Percentiles rank a stretch among this genome's conserved stretches.
Conservation (phyloP, 1,140 invertebrate genomes). For the Cydia amplana region DNA sequence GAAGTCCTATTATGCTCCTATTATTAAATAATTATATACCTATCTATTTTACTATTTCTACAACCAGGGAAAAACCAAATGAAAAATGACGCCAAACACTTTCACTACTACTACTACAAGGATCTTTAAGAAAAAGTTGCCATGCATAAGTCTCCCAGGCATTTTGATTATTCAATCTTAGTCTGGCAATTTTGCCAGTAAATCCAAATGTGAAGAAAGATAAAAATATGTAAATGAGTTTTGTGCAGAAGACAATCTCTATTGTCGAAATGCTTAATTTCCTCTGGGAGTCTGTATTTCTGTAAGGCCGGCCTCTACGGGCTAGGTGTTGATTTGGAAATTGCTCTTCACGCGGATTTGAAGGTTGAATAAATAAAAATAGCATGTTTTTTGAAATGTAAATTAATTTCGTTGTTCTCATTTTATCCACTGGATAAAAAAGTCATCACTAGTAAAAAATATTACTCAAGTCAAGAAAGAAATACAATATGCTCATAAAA, state of each 20-base stretch:
- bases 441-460: too few relatives aligned
- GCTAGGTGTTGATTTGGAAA: conserved; percentile 16
- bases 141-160: not conserved
- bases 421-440: too few relatives aligned
- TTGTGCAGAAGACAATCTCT: conserved; percentile 16
- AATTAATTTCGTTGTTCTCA: too few relatives aligned
- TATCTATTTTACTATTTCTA: not conserved
- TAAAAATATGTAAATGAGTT: conserved; percentile 32
- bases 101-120: not conserved
- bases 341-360: not conserved
- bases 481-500: too few relatives aligned
- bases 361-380: not conserved
- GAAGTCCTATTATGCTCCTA: too few relatives aligned
- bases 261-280: conserved; percentile 30
- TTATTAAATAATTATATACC: too few relatives aligned
- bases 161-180: conserved; percentile 23
- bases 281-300: conserved; percentile 6
- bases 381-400: not conserved
- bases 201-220: conserved; percentile 28
- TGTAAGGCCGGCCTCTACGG: not conserved
- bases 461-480: too few relatives aligned
- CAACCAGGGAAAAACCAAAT: not conserved
- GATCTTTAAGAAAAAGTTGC: not conserved
- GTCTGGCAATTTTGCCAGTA: not conserved
- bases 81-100: not conserved